Evolutionary conservation across 2,888 invertebrate species (phyloP), one percentile per base, ranked within the genome.

Genomic region (Serrognathus titanus): DNA sequence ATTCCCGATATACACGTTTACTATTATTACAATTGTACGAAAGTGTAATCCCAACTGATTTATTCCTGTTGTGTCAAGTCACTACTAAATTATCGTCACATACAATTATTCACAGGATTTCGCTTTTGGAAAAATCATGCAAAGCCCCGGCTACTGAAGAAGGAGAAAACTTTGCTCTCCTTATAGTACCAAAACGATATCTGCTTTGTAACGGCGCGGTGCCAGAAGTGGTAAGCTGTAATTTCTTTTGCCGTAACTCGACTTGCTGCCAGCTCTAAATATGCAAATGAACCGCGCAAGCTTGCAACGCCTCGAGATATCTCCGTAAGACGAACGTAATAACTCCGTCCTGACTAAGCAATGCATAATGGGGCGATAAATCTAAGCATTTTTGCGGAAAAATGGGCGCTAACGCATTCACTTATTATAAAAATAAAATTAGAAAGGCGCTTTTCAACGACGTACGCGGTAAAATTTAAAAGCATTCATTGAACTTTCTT

Each of bases 241-340:
- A 43, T 43, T 43, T 43, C 43, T 43, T 43, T 43, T 16, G 12
- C 43, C 43, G 43, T 9, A 20, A 43, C 43, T 20, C 43, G 16
- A 43, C 10, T 43, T 43, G 43, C 43, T 43, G 43, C 43, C 43
- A 43, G 43, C 43, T 43, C 43, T 16, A 16, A 43, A 43, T 43
- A 43, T 43, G 43, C 43, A 43, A 43, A 43, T 43, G 43, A 43
- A 11, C 16, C 43, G 20, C 43, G 43, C 43, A 43, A 43, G 43
- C 43, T 43, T 43, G 43, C 43, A 43, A 16, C 20, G 43, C 43
- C 43, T 43, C 13, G 43, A 43, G n/a, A 43, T 43, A 43, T 43
- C 39, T 39, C 43, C 20, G 43, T 43, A 43, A 43, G 43, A 43
- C 43, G 43, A 43, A 43, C 20, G 43, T 43, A 11, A 43, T 43